Evolutionary conservation across 2,797 vertebrate genomes (phyloP).

Genomic region (Arnoldichthys spilopterus): DNA sequence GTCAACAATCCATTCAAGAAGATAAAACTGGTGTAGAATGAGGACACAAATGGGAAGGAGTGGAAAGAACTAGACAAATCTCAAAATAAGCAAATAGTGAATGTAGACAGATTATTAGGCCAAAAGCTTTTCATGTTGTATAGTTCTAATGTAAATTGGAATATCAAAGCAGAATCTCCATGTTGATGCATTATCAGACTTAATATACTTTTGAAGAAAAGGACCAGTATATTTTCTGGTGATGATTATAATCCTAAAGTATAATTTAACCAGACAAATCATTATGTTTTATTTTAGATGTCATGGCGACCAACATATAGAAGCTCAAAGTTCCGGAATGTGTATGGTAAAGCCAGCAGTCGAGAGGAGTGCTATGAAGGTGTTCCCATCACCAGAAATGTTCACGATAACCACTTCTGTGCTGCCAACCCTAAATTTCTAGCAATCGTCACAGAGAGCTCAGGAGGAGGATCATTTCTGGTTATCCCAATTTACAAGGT

Average conservation of each 20-base stretch:
- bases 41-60: not conserved
- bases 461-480: constrained; percentile 81
- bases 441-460: constrained; percentile 82
- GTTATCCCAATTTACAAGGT: constrained; percentile 84
- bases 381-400: constrained; percentile 84
- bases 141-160: too few relatives aligned
- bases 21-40: not conserved
- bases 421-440: constrained; percentile 82
- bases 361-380: constrained; percentile 84
- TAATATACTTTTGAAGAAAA: too few relatives aligned
- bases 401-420: constrained; percentile 86
- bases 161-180: too few relatives aligned
- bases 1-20: not conserved
- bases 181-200: too few relatives aligned
- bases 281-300: constrained; percentile 72
- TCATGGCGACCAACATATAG: constrained; percentile 86
- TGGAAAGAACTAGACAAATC: too few relatives aligned
- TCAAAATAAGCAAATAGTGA: not conserved
- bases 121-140: too few relatives aligned
- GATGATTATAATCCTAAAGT: not conserved
- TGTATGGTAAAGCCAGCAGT: constrained; percentile 82
- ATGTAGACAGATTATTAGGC: too few relatives aligned
- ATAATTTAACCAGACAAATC: not conserved
- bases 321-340: constrained; percentile 86
- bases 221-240: not conserved